Evolutionary conservation across 2,113 vertebrate species (phyloP), one percentile per base, ranked within the genome.

Genomic region (Pollachius pollachius): DNA sequence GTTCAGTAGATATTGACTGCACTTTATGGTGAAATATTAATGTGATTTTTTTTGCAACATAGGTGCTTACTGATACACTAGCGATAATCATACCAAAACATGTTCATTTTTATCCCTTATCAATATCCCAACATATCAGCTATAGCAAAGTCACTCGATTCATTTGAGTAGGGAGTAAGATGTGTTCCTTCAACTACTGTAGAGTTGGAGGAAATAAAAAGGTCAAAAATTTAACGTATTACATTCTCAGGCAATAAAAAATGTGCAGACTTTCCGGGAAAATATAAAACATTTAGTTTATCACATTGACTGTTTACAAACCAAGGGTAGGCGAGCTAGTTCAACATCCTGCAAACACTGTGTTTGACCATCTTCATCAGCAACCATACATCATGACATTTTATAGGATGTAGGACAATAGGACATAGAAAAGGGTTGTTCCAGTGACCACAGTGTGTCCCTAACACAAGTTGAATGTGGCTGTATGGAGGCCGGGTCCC

Each of bases 11-110:
- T 17, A 70, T 21, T 78, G 78, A 73, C 88, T 68, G 89, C 90
- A 91, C 90, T 91, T 91, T 90, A 89, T 73, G 54, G 54, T 71
- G 61, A 71, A 74, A 68, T 21, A 61, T 58, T 37, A 13, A 69
- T 62, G 17, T 75, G 27, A 52, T n/a, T 34, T 73, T 83, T 30
- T 65, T 81, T 58, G 66, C 17, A 71, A 59, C 57, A 84, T 75
- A 79, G 71, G 73, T 79, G 79, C 72, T 85, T 87, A 76, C 84
- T 79, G 79, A 68, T 76, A 64, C 82, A 87, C 79, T 82, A 67
- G 81, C 85, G 82, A 87, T 86, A 77, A 81, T 88, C 69, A 82
- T 77, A 80, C 67, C 71, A 80, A 85, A 81, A 64, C 18, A 62
- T 66, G 16, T 65, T 65, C 2, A 75, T 60, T 69, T 70, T 72